These are phyloP conservation scores for Stenoptilia bipunctidactyla DNA, from an alignment of 2,888 invertebrate genomes.

Conservation along the genomic window DNA sequence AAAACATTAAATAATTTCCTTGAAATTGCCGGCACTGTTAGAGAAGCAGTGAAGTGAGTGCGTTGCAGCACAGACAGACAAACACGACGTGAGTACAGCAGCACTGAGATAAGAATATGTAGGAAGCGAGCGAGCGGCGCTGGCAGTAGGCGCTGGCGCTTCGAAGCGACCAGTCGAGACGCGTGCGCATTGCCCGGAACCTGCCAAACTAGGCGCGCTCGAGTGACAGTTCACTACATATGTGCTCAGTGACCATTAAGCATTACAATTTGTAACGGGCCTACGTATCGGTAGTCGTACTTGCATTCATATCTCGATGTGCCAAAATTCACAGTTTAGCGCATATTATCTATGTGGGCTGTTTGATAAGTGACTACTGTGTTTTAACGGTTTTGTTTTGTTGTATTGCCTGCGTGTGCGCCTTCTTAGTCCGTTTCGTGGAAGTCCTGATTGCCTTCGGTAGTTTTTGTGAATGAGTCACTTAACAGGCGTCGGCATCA, in stretches of 20 bases:
- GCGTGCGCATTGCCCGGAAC: conserved; percentile 37
- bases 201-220: conserved; percentile 42
- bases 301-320: conserved; percentile 28
- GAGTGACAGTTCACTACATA: conserved; percentile 46
- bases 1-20: no score
- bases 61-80: conserved; percentile 23
- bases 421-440: conserved; percentile 34
- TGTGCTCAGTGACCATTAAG: conserved; percentile 35
- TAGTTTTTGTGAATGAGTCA: conserved; percentile 68
- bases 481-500: conserved; percentile 64
- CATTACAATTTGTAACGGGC: conserved; percentile 29
- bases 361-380: conserved; percentile 51
- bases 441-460: conserved; percentile 25
- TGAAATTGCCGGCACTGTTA: no score
- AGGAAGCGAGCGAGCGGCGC: conserved; percentile 54
- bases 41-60: conserved; percentile 44
- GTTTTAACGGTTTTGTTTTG: conserved; percentile 31
- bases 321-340: conserved; percentile 30
- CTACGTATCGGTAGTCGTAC: conserved; percentile 12
- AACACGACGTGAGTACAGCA: conserved; percentile 7
- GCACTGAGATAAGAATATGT: conserved; percentile 59
- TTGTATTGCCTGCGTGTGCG: conserved; percentile 21
- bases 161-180: conserved; percentile 43
- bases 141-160: conserved; percentile 52
- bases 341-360: conserved; percentile 51